phyloP scores from a whole-genome alignment of 2,888 invertebrate genomes.

The Papilio demoleus region DNA sequence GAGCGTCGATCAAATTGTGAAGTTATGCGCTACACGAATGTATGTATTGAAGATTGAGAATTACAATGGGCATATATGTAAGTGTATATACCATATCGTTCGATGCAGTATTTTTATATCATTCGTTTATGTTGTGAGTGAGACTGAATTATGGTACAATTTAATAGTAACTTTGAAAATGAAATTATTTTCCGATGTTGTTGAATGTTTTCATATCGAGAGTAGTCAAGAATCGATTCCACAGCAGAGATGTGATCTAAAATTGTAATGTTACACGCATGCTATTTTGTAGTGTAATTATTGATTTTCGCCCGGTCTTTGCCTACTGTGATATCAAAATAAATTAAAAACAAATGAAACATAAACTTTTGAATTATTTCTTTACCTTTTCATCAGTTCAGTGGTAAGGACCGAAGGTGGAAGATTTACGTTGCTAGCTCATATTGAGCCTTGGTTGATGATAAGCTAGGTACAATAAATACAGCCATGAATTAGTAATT shows the following conservation, averaged over 20 bases:
- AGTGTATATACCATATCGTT: constrained; percentile 65
- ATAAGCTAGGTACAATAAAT: constrained; percentile 69
- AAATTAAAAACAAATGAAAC: constrained; percentile 55
- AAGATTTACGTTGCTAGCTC: constrained; percentile 75
- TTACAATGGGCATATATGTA: constrained; percentile 45
- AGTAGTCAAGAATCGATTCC: constrained; percentile 38
- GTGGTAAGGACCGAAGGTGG: constrained; percentile 70
- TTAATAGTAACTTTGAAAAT: constrained; percentile 66
- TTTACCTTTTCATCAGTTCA: constrained; percentile 70
- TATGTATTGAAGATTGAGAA: constrained; percentile 52
- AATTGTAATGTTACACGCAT: constrained; percentile 74
- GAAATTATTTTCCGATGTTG: constrained; percentile 71
- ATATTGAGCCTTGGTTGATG: constrained; percentile 80
- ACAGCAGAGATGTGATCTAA: constrained; percentile 29
- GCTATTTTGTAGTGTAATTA: constrained; percentile 76
- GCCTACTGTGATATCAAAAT: constrained; percentile 77
- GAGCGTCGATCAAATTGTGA: constrained; percentile 78
- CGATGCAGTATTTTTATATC: constrained; percentile 80
- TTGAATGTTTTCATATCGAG: constrained; percentile 48
- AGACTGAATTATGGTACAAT: constrained; percentile 82
- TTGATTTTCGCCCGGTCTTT: constrained; percentile 82
- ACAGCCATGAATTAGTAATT: constrained; percentile 68
- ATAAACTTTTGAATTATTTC: constrained; percentile 60
- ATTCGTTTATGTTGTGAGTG: constrained; percentile 78
- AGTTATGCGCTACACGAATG: constrained; percentile 55